Conservation (phyloP, 2,888 invertebrate genomes). For the Chrysolina oricalcia region DNA sequence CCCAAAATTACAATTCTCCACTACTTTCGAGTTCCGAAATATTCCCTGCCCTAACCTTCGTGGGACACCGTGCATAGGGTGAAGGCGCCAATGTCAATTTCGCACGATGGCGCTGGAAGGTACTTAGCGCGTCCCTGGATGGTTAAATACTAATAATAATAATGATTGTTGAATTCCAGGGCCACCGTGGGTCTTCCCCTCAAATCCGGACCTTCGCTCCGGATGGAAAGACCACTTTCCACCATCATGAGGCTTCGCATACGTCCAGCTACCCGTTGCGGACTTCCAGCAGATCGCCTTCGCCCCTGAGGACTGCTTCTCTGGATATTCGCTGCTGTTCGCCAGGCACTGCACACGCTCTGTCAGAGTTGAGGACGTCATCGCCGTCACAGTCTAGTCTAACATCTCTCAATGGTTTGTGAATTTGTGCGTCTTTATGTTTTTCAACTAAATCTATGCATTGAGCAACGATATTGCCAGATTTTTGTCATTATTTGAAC, state of each 20-base stretch:
- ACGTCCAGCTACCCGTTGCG: conserved; percentile 67
- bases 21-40: too few species aligned
- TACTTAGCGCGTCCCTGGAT: too few species aligned
- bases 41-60: too few species aligned
- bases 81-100: too few species aligned
- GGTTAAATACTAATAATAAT: not conserved
- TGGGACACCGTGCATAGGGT: too few species aligned
- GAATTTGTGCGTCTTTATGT: not conserved
- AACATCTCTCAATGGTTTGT: conserved; percentile 75
- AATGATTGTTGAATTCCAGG: conserved; percentile 68
- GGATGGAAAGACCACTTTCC: conserved; percentile 79
- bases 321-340: conserved; percentile 82
- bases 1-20: too few species aligned
- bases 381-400: conserved; percentile 83
- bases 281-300: conserved; percentile 81
- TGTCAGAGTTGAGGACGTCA: conserved; percentile 73
- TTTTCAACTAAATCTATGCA: too few species aligned
- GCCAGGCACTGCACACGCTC: conserved; percentile 69
- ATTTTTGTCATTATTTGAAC: not conserved
- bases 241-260: conserved; percentile 67
- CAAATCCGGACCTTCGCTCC: conserved; percentile 89
- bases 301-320: conserved; percentile 86
- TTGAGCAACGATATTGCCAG: not conserved
- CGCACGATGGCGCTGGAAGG: too few species aligned
- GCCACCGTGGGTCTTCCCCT: conserved; percentile 87